Conservation (phyloP, 2,797 vertebrate genomes). For the Loriculus beryllinus region DNA sequence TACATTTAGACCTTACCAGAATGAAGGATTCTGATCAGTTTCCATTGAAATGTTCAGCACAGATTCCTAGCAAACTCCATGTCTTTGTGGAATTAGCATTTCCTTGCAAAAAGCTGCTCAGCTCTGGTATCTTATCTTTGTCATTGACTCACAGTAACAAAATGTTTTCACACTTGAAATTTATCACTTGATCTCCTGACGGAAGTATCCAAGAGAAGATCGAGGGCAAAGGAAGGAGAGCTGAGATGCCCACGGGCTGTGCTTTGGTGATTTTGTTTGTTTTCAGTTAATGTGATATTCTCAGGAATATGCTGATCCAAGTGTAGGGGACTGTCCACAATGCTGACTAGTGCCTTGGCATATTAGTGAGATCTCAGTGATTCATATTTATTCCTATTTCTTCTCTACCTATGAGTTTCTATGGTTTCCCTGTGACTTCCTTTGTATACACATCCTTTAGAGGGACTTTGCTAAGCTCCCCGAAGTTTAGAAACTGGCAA, state of each 20-base stretch:
- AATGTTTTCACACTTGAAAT: not conserved
- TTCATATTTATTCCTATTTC: not conserved
- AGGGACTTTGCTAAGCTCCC: not conserved
- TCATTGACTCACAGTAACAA: not conserved
- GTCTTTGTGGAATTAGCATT: not conserved
- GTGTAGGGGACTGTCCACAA: not conserved
- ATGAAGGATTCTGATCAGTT: not conserved
- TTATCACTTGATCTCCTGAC: not conserved
- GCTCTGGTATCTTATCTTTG: not conserved
- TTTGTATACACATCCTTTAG: not conserved
- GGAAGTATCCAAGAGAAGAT: not conserved
- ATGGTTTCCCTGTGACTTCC: not conserved
- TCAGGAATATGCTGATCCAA: not conserved
- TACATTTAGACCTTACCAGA: not conserved
- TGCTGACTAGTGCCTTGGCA: not conserved
- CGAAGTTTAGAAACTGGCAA: not conserved
- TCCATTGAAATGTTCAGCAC: not conserved
- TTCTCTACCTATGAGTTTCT: not conserved
- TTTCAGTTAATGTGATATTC: not conserved
- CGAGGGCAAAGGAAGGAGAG: slow-evolving; percentile 6
- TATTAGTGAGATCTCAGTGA: not conserved
- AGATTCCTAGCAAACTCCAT: not conserved
- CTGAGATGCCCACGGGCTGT: not conserved
- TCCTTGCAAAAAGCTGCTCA: not conserved
- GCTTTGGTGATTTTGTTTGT: not conserved